Evolutionary conservation across 1,140 invertebrate genomes (phyloP), one percentile per base, ranked within the genome.

Genomic region (Drosophila orosa): DNA sequence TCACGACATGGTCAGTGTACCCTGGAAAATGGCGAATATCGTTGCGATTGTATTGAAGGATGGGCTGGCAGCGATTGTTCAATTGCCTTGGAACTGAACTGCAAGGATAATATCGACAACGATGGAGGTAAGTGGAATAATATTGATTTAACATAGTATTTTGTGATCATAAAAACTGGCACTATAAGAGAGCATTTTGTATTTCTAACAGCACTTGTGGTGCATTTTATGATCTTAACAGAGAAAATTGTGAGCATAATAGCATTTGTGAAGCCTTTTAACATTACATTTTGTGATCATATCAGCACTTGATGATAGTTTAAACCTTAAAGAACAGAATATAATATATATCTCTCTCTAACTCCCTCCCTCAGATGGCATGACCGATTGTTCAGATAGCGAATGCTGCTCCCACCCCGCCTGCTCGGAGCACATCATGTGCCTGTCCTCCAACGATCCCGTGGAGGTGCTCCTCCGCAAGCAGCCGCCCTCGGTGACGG

Each of bases 341-440:
- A 15, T 19, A n/a, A 3, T 12, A 17, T 33, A 10, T 12, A 27
- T 19, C 9, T 2, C 3, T 9, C 15, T 9, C 5, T 25, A 33
- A 33, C 5, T 35, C 5, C 13, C 13, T 13, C 10, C 19, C 10
- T 1, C 17, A 99, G 99, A 99, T 95, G 98, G 98, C 60, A 97
- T 99, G 94, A 95, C 95, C 55, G 99, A 99, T 93, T 99, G 99
- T 93, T 97, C 97, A 35, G 99, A 99, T 93, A 98, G 97, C 84
- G 99, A 99, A 93, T 99, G 98, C 92, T 98, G 96, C 93, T 95
- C 95, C 57, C 95, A 95, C 85, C 93, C 95, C 2, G 94, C 95
- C 40, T 99, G 99, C 92, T 93, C 95, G 33, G 96, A 97, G 78
- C 96, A 97, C 92, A 95, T 98, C 66, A 98, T 98, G 95, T 99